phyloP scores from a whole-genome alignment of 1,140 invertebrate genomes.

The Oncopeltus fasciatus region DNA sequence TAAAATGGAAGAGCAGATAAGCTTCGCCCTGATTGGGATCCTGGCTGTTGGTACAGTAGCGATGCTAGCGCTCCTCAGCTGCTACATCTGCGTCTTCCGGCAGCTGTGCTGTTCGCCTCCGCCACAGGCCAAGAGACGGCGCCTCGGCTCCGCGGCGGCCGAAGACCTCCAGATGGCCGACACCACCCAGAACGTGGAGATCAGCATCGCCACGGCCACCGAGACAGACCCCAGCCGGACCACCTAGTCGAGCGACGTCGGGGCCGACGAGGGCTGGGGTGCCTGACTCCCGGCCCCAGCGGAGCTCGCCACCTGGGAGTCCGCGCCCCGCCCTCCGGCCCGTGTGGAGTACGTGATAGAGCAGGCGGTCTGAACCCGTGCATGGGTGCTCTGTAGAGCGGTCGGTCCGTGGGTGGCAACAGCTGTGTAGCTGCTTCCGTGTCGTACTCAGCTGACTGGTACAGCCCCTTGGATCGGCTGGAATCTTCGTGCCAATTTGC shows the following conservation, averaged over 20 bases:
- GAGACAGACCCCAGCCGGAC: conserved; percentile 24
- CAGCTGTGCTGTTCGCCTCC: conserved; percentile 32
- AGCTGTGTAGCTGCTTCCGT: too few relatives aligned
- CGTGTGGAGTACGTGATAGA: too few relatives aligned
- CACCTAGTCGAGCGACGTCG: conserved; percentile 1
- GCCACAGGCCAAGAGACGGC: conserved; percentile 14
- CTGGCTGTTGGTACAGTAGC: conserved; percentile 35
- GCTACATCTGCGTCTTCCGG: conserved; percentile 38
- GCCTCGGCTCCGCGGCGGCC: conserved; percentile 26
- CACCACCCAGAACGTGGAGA: conserved; percentile 32
- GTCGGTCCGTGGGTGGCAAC: too few relatives aligned
- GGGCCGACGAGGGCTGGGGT: background rate
- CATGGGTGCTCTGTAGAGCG: too few relatives aligned
- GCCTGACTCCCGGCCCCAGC: too few relatives aligned
- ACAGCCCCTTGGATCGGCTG: too few relatives aligned
- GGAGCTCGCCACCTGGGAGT: background rate
- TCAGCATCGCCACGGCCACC: conserved; percentile 26
- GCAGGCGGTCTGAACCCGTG: too few relatives aligned
- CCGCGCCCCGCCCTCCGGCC: too few relatives aligned
- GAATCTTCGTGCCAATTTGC: too few relatives aligned
- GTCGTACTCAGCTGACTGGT: too few relatives aligned
- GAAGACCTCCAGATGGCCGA: conserved; percentile 37
- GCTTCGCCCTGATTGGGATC: conserved; percentile 35
- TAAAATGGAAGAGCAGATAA: conserved; percentile 32
- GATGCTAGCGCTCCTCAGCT: conserved; percentile 37